These are phyloP conservation scores for Pentamera pediparva DNA, from an alignment of 53 echinoderm and acorn worm species.

Conservation along the genomic window DNA sequence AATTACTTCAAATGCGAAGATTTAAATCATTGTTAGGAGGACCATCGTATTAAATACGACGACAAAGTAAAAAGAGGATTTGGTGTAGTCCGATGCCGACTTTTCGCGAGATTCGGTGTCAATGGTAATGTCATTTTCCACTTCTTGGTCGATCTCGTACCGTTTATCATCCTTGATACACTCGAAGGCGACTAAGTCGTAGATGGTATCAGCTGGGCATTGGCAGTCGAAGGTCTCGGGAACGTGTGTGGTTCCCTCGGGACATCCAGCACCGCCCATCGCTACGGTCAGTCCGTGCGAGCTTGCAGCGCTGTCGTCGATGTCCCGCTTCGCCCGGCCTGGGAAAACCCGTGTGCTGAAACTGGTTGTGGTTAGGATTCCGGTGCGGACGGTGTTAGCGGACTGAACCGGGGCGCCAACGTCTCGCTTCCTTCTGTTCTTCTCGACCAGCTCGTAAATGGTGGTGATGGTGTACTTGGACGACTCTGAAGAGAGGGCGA, in stretches of 20 bases:
- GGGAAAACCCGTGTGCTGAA: slow-evolving; percentile 2
- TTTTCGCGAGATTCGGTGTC: too few relatives aligned
- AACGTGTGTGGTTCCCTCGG: slow-evolving; percentile 41
- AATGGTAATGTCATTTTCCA: background rate
- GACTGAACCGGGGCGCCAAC: background rate
- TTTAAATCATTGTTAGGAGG: too few relatives aligned
- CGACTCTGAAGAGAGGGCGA: slow-evolving; percentile 57
- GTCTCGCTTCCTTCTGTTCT: slow-evolving; percentile 24
- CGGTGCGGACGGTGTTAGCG: slow-evolving; percentile 25
- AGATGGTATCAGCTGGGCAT: slow-evolving; percentile 47
- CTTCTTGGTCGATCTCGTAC: too few relatives aligned
- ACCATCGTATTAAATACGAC: too few relatives aligned
- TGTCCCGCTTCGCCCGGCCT: slow-evolving; percentile 36
- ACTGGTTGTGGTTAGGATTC: background rate
- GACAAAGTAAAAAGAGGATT: too few relatives aligned
- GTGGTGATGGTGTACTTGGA: slow-evolving; percentile 62
- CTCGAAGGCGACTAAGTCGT: slow-evolving; percentile 32
- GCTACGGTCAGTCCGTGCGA: slow-evolving; percentile 40
- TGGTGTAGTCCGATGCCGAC: too few relatives aligned
- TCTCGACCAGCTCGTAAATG: slow-evolving; percentile 50
- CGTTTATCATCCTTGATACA: slow-evolving; percentile 35
- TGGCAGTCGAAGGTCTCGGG: slow-evolving; percentile 44
- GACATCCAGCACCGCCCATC: slow-evolving; percentile 51
- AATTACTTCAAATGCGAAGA: too few relatives aligned
- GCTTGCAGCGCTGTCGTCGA: slow-evolving; percentile 45